A percentile compares a stretch with the other conserved stretches of the same genome.
These are phyloP conservation scores for Drosophila sucinea DNA, from an alignment of 1,140 invertebrate species.

Conservation along the genomic window DNA sequence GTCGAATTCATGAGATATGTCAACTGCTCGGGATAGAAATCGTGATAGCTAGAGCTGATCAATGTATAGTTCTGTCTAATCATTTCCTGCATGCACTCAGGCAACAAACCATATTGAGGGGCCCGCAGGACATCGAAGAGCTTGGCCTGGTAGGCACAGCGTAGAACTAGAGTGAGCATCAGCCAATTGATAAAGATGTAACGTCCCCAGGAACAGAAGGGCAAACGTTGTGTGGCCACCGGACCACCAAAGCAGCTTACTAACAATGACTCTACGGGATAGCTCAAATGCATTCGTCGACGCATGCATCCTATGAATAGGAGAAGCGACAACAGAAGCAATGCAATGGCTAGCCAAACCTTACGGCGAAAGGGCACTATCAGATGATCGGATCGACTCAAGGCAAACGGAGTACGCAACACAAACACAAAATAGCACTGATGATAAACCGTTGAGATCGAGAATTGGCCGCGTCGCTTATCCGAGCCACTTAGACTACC, in stretches of 20 bases:
- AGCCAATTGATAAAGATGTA: slow-evolving; percentile 57
- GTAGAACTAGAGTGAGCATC: slow-evolving; percentile 52
- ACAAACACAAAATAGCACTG: slow-evolving; percentile 63
- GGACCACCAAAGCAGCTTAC: slow-evolving; percentile 43
- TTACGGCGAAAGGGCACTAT: slow-evolving; percentile 35
- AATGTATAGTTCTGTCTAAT: slow-evolving; percentile 58
- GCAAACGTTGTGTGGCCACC: slow-evolving; percentile 24
- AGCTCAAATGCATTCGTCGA: not conserved
- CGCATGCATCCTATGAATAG: slow-evolving; percentile 25
- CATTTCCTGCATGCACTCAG: slow-evolving; percentile 31
- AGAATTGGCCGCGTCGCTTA: slow-evolving; percentile 38
- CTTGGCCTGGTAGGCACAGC: slow-evolving; percentile 66
- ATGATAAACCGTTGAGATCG: slow-evolving; percentile 53
- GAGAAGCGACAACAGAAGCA: slow-evolving; percentile 13
- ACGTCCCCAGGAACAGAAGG: slow-evolving; percentile 23
- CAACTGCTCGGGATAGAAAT: slow-evolving; percentile 52
- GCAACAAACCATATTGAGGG: slow-evolving; percentile 27
- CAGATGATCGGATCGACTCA: slow-evolving; percentile 34
- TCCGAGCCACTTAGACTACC: slow-evolving; percentile 64
- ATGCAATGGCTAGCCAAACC: slow-evolving; percentile 43
- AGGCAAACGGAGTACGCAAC: slow-evolving; percentile 38
- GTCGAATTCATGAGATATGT: slow-evolving; percentile 26
- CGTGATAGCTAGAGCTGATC: slow-evolving; percentile 44
- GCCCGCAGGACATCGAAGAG: slow-evolving; percentile 57
- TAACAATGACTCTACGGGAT: slow-evolving; percentile 46